These are phyloP conservation scores for Oceanites oceanicus DNA, from an alignment of 2,113 vertebrate genomes.

Conservation along the genomic window DNA sequence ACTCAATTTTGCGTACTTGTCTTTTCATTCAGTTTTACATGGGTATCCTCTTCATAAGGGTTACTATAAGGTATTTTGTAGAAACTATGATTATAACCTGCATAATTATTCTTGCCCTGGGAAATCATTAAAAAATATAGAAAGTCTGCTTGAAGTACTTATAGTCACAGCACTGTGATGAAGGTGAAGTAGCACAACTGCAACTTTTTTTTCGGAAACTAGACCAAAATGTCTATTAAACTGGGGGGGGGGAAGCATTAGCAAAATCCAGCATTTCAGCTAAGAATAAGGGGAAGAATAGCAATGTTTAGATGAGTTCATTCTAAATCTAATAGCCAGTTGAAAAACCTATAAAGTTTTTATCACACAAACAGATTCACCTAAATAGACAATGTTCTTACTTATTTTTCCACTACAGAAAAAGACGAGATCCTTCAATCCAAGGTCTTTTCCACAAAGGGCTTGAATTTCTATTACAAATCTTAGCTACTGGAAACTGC, in stretches of 20 bases:
- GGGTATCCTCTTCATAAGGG: neutral
- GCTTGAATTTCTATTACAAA: neutral
- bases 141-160: neutral
- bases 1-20: neutral
- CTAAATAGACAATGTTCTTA: neutral
- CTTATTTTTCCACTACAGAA: constrained; percentile 1
- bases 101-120: neutral
- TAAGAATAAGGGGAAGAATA: neutral
- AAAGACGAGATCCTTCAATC: constrained; percentile 5
- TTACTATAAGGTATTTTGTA: neutral
- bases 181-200: neutral
- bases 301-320: neutral
- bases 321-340: constrained; percentile 12
- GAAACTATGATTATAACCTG: neutral
- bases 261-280: constrained; percentile 4
- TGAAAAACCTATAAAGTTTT: constrained; percentile 34
- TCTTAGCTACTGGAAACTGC: neutral
- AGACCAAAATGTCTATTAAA: neutral
- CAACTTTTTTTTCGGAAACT: neutral
- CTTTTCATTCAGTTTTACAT: neutral
- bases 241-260: neutral
- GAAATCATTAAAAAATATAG: neutral
- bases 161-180: neutral
- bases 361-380: neutral
- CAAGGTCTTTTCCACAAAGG: neutral